A percentile compares a stretch with the other conserved stretches of the same genome.
Evolutionary conservation across 2,888 invertebrate species (phyloP).

Genomic region (Drosophila melanosoma): DNA sequence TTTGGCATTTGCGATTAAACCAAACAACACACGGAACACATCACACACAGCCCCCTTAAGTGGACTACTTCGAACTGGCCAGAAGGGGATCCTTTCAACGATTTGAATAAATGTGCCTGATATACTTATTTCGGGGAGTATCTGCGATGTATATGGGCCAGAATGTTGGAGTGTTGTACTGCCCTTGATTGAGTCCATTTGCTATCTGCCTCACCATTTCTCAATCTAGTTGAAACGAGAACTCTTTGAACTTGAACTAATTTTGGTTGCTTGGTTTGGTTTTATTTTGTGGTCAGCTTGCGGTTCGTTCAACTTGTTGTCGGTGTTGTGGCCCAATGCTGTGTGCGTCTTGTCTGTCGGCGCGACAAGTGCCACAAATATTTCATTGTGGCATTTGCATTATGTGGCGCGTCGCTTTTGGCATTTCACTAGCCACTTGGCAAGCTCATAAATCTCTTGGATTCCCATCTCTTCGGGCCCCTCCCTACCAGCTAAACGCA

Average conservation of each 20-base stretch:
- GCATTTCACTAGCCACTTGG: constrained; percentile 37
- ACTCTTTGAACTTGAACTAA: constrained; percentile 51
- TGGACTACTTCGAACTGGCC: constrained; percentile 18
- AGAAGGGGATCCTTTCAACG: constrained; percentile 1
- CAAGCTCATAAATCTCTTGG: constrained; percentile 52
- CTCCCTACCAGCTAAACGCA: constrained; percentile 23
- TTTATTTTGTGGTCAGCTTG: constrained; percentile 41
- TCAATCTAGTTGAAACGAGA: not conserved
- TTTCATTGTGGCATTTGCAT: constrained; percentile 76
- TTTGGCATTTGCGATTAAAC: constrained; percentile 12
- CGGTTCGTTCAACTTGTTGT: constrained; percentile 66
- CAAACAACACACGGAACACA: not conserved
- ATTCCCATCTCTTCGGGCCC: not conserved
- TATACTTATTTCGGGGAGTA: constrained; percentile 14
- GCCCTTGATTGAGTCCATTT: constrained; percentile 27
- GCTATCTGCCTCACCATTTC: not conserved
- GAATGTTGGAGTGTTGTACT: constrained; percentile 9
- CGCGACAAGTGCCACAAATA: constrained; percentile 74
- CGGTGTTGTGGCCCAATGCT: constrained; percentile 11
- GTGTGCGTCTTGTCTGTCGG: constrained; percentile 29
- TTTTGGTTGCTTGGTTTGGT: constrained; percentile 2
- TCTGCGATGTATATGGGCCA: constrained; percentile 25
- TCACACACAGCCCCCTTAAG: not conserved
- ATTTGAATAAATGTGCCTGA: constrained; percentile 29
- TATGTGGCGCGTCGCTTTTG: constrained; percentile 45